phyloP scores from a whole-genome alignment of 2,113 vertebrate genomes.

The Hymenochirus boettgeri region DNA sequence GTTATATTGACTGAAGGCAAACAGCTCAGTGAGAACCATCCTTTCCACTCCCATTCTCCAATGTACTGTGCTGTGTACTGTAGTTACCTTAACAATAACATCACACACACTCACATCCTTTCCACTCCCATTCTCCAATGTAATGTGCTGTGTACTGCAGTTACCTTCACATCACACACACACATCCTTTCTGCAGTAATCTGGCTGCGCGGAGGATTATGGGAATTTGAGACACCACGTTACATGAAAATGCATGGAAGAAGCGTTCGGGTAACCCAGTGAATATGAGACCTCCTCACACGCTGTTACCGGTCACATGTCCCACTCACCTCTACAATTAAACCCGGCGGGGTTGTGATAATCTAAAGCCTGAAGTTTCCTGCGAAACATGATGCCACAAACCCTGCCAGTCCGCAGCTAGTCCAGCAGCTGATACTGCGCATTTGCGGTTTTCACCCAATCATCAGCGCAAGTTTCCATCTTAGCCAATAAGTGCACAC shows the following conservation, averaged over 20 bases:
- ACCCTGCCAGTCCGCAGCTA: not conserved
- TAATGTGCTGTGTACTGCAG: too few species aligned
- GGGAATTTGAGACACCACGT: not conserved
- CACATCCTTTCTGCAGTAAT: too few species aligned
- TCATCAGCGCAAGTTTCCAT: not conserved
- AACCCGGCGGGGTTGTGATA: slow-evolving; percentile 85
- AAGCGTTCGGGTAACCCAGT: too few species aligned
- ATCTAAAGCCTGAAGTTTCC: slow-evolving; percentile 85
- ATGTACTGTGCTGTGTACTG: too few species aligned
- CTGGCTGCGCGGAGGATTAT: not conserved
- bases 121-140: too few species aligned
- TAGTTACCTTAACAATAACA: too few species aligned
- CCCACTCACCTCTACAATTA: slow-evolving; percentile 75
- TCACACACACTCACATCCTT: too few species aligned
- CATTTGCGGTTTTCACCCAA: slow-evolving; percentile 33
- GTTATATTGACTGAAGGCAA: too few species aligned
- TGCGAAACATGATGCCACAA: slow-evolving; percentile 75
- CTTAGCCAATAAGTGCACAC: not conserved
- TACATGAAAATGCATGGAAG: not conserved
- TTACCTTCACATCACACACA: too few species aligned
- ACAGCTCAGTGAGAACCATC: too few species aligned
- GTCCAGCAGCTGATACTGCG: not conserved
- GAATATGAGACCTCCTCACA: not conserved
- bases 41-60: too few species aligned
- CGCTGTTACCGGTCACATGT: not conserved